Base-by-base conservation (phyloP, 2,888 invertebrate genomes). In the Imbricaverruca yamaguchii region DNA sequence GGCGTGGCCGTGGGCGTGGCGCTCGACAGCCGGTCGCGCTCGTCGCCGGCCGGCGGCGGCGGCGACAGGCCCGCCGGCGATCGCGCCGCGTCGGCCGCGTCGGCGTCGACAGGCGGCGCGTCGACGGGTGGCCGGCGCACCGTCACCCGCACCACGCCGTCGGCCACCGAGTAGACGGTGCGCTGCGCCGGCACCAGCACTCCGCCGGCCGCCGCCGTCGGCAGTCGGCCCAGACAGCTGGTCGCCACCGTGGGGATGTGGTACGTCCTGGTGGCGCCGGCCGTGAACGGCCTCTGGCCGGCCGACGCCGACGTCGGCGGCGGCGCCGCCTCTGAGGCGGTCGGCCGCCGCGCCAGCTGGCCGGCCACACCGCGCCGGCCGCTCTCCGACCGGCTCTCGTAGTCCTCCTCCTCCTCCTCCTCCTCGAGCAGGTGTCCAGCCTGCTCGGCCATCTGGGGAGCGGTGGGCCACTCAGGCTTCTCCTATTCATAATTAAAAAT, bases 401-500 rank as follows among this genome's bases (percentile, higher is more conserved):
- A 13, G 18, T 13, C 21, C 11, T 12, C 12, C 21, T 74, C 74
- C 55, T 74, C 74, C 21, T 74, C 74, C 11, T 74, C 74, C 55
- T 74, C 74, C 55, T 74, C 74, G 18, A 74, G 55, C 4, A 74
- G 21, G 74, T 74, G 74, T 21, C 55, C 74, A 7, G 74, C 9
- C 53, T 74, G 74, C 55, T 74, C 74, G 21, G 55, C 74, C 74
- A 74, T 74, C 74, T 74, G 74, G 18, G 74, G 74, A 15, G 15
- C 12, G 59, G 15, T 1, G 59, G 39, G 59, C 7, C 59, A 59
- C 15, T 59, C 59, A 59, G 3, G 7, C 59, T 39, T 39, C 4
- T 39, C 39, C 4, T 4, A 39, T 39, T 39, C 39, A 39, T 39
- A 39, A 39, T n/a, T n/a, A n/a, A n/a, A n/a, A n/a, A n/a, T n/a